Conservation (phyloP, 2,113 vertebrate species). For the Menidia beryllina region DNA sequence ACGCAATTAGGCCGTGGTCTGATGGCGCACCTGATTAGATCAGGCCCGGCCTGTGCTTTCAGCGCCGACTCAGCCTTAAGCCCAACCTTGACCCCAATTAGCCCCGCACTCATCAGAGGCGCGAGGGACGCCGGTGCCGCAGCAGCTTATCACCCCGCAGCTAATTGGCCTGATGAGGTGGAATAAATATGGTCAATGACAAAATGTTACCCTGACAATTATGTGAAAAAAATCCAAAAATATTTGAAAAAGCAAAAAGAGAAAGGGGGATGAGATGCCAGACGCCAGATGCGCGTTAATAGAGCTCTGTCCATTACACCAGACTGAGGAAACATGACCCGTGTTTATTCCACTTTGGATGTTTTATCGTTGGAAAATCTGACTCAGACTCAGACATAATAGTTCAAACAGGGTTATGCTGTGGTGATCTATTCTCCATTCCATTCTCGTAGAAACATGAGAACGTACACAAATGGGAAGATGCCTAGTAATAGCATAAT, state of each 20-base stretch:
- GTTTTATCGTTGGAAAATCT: too few relatives aligned
- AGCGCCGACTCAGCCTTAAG: conserved; percentile 73
- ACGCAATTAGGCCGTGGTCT: conserved; percentile 76
- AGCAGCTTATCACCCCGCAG: conserved; percentile 68
- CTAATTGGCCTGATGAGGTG: conserved; percentile 78
- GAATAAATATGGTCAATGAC: conserved; percentile 68
- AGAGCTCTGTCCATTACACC: not conserved
- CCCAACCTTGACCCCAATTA: conserved; percentile 85
- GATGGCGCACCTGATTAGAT: conserved; percentile 83
- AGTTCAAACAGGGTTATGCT: too few relatives aligned
- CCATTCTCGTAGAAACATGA: too few relatives aligned
- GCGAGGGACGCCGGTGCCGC: conserved; percentile 57
- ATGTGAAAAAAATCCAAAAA: conserved; percentile 12
- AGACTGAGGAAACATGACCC: not conserved
- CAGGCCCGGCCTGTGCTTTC: conserved; percentile 67
- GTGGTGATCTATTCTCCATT: too few relatives aligned
- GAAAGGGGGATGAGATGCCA: not conserved
- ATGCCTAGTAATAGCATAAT: too few relatives aligned
- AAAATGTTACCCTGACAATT: conserved; percentile 35
- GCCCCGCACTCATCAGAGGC: conserved; percentile 70
- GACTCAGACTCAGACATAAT: too few relatives aligned
- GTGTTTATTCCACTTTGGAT: not conserved
- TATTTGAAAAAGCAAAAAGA: conserved; percentile 1
- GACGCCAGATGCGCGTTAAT: not conserved
- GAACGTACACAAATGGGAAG: too few relatives aligned